These are phyloP conservation scores for Anoplius nigerrimus DNA, from an alignment of 2,888 invertebrate genomes.

Conservation along the genomic window DNA sequence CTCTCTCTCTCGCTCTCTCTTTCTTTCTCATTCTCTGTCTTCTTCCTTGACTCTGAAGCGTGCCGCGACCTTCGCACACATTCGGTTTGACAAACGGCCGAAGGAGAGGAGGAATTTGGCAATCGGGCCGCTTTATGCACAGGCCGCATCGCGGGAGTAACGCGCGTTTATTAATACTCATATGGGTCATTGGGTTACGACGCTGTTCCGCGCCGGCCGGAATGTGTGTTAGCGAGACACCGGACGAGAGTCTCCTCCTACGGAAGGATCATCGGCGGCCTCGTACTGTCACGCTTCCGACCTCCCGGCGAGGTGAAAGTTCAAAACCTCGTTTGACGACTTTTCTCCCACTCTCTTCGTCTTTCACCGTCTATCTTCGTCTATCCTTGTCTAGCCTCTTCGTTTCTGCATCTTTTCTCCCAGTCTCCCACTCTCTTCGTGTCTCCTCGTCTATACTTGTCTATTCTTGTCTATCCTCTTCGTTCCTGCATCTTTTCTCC, in stretches of 20 bases:
- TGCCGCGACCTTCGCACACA: slow-evolving; percentile 22
- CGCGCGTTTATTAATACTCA: slow-evolving; percentile 50
- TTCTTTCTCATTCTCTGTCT: background rate
- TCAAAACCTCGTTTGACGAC: slow-evolving; percentile 47
- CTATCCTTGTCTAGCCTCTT: background rate
- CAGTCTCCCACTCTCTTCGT: background rate
- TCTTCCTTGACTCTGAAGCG: slow-evolving; percentile 10
- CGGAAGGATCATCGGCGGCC: slow-evolving; percentile 38
- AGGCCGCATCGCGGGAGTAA: slow-evolving; percentile 1
- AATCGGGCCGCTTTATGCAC: background rate
- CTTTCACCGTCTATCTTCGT: background rate
- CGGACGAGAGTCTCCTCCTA: slow-evolving; percentile 16
- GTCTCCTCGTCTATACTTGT: background rate
- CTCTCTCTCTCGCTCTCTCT: background rate
- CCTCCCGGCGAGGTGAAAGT: slow-evolving; percentile 63
- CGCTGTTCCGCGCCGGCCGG: background rate
- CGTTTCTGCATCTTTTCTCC: background rate
- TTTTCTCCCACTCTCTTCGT: slow-evolving; percentile 3
- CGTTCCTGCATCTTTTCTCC: too few species aligned
- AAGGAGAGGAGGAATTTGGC: background rate
- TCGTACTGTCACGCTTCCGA: slow-evolving; percentile 34
- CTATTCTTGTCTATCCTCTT: too few species aligned
- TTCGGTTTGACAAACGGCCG: too few species aligned
- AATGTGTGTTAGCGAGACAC: slow-evolving; percentile 4
- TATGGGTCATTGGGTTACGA: slow-evolving; percentile 64